Conservation (phyloP, 2,888 invertebrate genomes). For the Drosophila anomalipes region DNA sequence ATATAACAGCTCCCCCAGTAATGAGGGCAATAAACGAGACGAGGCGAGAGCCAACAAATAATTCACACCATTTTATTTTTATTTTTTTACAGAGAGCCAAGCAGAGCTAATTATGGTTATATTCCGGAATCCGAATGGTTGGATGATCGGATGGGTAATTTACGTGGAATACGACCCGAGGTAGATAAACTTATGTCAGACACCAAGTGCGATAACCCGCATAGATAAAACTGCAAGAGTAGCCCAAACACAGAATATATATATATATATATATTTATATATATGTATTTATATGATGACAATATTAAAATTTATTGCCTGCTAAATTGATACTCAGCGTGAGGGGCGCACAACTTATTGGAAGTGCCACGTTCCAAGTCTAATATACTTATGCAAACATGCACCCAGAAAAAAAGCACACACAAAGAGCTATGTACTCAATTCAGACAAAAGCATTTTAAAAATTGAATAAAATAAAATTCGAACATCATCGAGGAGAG, state of each 20-base stretch:
- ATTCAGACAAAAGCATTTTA: background rate
- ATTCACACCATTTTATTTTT: constrained; percentile 69
- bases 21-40: constrained; percentile 60
- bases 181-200: constrained; percentile 46
- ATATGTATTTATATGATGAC: background rate
- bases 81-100: constrained; percentile 19
- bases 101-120: constrained; percentile 62
- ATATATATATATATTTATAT: background rate
- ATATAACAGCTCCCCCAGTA: constrained; percentile 60
- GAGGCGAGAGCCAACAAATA: constrained; percentile 46
- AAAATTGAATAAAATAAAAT: background rate
- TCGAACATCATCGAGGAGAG: background rate
- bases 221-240: constrained; percentile 69
- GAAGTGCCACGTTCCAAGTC: constrained; percentile 33
- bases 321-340: constrained; percentile 80
- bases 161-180: background rate
- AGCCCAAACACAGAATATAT: constrained; percentile 21
- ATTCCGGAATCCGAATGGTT: constrained; percentile 23
- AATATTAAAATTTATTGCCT: constrained; percentile 83
- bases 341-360: constrained; percentile 24
- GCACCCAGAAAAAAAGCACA: background rate
- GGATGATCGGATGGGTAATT: constrained; percentile 13
- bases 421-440: background rate
- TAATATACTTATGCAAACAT: background rate
- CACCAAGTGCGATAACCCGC: constrained; percentile 77